A percentile compares a stretch with the other conserved stretches of the same genome.
Evolutionary conservation across 1,140 invertebrate species (phyloP).

Genomic region (Arctopsyche grandis): DNA sequence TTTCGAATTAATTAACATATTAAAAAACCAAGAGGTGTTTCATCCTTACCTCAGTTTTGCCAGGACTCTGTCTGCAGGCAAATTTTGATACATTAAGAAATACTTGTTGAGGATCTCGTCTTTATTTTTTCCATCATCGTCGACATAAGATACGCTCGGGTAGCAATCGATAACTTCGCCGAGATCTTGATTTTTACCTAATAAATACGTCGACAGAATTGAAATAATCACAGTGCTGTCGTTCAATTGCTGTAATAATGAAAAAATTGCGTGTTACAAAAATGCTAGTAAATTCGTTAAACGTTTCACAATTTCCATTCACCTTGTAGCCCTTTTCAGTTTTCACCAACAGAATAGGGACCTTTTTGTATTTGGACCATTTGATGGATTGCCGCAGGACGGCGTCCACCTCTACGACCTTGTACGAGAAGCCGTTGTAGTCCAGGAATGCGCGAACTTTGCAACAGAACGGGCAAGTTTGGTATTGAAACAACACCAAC

Average conservation of each 20-base stretch:
- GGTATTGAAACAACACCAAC: constrained; percentile 93
- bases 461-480: constrained; percentile 98
- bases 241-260: constrained; percentile 81
- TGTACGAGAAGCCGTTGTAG: constrained; percentile 93
- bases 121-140: constrained; percentile 75
- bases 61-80: constrained; percentile 55
- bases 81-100: constrained; percentile 87
- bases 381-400: constrained; percentile 90
- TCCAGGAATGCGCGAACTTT: constrained; percentile 96
- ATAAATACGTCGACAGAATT: constrained; percentile 80
- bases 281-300: not conserved
- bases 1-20: not conserved
- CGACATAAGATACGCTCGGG: constrained; percentile 75
- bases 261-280: not conserved
- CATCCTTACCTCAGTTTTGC: constrained; percentile 33
- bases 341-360: constrained; percentile 90
- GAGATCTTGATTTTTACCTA: constrained; percentile 72
- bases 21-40: not conserved
- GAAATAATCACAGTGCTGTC: constrained; percentile 97
- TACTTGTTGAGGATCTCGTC: constrained; percentile 94
- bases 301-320: constrained; percentile 41
- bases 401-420: constrained; percentile 97
- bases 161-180: constrained; percentile 84
- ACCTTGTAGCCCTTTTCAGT: constrained; percentile 77
- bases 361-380: constrained; percentile 96